Base-by-base conservation (phyloP, 2,888 invertebrate species). In the Pachydiplax longipennis region DNA sequence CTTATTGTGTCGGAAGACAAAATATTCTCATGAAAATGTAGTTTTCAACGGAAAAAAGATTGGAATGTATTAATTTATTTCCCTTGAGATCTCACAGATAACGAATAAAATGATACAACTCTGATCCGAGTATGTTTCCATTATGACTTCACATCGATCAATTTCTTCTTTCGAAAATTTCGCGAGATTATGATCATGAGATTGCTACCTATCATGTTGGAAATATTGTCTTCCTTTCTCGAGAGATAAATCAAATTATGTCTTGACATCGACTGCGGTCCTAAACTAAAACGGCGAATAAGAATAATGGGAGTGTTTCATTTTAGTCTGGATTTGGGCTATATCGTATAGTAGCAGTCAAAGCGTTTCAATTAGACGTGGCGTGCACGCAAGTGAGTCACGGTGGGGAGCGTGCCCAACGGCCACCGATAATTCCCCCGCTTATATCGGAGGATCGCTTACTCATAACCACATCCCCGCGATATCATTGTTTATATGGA, bases 401-500 rank as follows among this genome's bases (percentile, higher is more conserved):
- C 73, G 65, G n/a, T 37, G 37, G 37, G 37, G 10, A 25, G 8
- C 73, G 31, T 73, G 31, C 25, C 73, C 25, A 73, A 73, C 73
- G 31, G 31, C 73, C 73, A 25, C 73, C 73, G 73, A 73, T 73
- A 73, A 73, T 73, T 73, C 25, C 31, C 73, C 12, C 25, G 73
- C 73, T 73, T 73, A 12, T 73, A 73, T 73, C 73, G 13, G 25
- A 10, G 25, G 73, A 73, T 73, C 73, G 73, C 73, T 73, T 73
- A 73, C 73, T 73, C 73, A 73, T 73, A 73, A 73, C 73, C 73
- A 73, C 73, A 73, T 73, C 73, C 25, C 73, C 25, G 12, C 73
- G 73, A 73, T 73, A 73, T 73, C 73, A 73, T 73, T 73, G 73
- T 73, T 73, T 73, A 73, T 73, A 73, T 73, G 73, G 73, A 73